Evolutionary conservation across 1,140 invertebrate species (phyloP).

Genomic region (Antheraea mylitta): DNA sequence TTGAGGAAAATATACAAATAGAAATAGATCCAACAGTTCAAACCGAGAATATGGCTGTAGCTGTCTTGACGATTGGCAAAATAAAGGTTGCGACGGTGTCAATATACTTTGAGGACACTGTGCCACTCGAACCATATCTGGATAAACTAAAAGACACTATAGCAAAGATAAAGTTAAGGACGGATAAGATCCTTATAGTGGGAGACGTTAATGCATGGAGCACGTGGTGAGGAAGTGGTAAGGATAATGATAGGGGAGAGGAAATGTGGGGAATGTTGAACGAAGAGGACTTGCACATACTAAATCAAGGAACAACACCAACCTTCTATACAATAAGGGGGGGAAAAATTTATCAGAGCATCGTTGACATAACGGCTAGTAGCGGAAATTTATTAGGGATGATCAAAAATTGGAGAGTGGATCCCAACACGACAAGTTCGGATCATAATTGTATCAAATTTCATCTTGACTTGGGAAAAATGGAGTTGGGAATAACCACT

Average conservation of each 20-base stretch:
- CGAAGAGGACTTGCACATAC: too few species aligned
- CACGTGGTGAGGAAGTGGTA: conserved; percentile 22
- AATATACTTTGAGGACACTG: conserved; percentile 14
- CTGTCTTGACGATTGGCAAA: too few species aligned
- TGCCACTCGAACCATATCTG: not conserved
- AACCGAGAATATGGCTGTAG: too few species aligned
- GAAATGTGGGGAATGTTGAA: too few species aligned
- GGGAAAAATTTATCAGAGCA: not conserved
- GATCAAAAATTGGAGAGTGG: conserved; percentile 17
- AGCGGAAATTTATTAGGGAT: conserved; percentile 12
- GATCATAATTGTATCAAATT: conserved; percentile 24
- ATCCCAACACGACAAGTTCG: conserved; percentile 6
- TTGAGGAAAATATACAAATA: too few species aligned
- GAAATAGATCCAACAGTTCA: too few species aligned
- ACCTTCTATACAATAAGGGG: conserved; percentile 25
- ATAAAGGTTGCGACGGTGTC: too few species aligned
- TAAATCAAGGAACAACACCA: too few species aligned
- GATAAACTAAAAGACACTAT: not conserved
- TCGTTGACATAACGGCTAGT: conserved; percentile 16
- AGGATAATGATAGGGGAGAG: conserved; percentile 19
- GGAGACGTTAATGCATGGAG: conserved; percentile 27
- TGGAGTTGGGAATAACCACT: conserved; percentile 8
- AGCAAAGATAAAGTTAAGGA: not conserved
- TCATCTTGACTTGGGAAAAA: conserved; percentile 8
- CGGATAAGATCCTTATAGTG: too few species aligned